Conservation (phyloP, 2,888 invertebrate genomes). For the Pycnomerus fuliginosus region DNA sequence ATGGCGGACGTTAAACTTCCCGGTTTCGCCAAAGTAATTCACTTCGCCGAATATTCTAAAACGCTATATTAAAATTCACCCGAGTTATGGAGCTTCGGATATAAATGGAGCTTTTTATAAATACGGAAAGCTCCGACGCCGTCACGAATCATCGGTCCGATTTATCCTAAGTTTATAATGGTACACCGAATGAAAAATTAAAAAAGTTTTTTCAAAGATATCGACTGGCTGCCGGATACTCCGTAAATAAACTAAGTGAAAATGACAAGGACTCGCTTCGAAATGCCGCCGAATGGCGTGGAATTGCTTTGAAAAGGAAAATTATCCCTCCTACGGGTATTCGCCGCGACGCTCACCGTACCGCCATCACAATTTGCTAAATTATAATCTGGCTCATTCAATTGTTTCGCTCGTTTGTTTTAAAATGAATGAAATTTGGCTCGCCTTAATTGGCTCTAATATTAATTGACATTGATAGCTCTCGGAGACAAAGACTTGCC, state of each 20-base stretch:
- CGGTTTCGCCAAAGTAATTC: slow-evolving; percentile 43
- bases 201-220: too few relatives aligned
- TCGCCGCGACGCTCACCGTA: slow-evolving; percentile 2
- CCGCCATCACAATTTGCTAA: slow-evolving; percentile 36
- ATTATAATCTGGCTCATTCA: slow-evolving; percentile 42
- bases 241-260: slow-evolving; percentile 16
- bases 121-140: too few relatives aligned
- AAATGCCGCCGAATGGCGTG: slow-evolving; percentile 10
- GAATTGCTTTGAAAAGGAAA: slow-evolving; percentile 11
- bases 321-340: slow-evolving; percentile 15
- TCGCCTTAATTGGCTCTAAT: slow-evolving; percentile 7
- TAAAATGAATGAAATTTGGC: slow-evolving; percentile 35
- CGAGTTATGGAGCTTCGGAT: too few relatives aligned
- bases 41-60: slow-evolving; percentile 44
- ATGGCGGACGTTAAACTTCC: slow-evolving; percentile 37
- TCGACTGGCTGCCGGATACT: slow-evolving; percentile 1
- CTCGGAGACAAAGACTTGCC: too few relatives aligned
- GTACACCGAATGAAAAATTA: too few relatives aligned
- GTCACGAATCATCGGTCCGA: too few relatives aligned
- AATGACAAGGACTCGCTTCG: slow-evolving; percentile 18
- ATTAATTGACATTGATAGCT: slow-evolving; percentile 11
- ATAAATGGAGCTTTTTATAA: too few relatives aligned
- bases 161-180: too few relatives aligned
- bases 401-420: slow-evolving; percentile 39
- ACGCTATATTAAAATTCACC: slow-evolving; percentile 42